Conservation (phyloP, 2,797 vertebrate genomes). For the Picus viridis region DNA sequence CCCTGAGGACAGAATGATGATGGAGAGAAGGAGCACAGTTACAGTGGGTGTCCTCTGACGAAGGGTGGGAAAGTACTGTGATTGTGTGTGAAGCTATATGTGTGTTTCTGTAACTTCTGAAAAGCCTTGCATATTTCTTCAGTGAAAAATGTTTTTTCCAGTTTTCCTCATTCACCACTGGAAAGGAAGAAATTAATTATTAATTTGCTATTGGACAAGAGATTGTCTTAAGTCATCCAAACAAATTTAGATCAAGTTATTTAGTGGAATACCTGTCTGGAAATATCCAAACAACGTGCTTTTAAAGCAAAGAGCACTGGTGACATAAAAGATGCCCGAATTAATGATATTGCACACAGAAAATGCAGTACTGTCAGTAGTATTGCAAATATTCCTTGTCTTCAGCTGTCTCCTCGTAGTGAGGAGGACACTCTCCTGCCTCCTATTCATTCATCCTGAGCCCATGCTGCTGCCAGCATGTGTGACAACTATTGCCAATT, state of each 20-base stretch:
- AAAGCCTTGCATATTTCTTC: not conserved
- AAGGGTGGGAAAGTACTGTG: not conserved
- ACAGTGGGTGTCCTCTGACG: not conserved
- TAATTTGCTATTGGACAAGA: not conserved
- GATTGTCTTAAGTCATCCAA: not conserved
- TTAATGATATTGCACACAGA: not conserved
- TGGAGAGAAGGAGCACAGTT: slow-evolving; percentile 4
- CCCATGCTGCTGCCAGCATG: not conserved
- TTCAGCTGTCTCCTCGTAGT: not conserved
- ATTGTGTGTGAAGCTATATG: not conserved
- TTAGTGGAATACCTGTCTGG: not conserved
- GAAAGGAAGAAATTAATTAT: not conserved
- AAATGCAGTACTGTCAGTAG: not conserved
- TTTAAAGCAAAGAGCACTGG: not conserved
- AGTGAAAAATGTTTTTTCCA: not conserved
- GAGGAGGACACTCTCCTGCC: not conserved
- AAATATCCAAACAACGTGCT: not conserved
- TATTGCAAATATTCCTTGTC: not conserved
- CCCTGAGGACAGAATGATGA: slow-evolving; percentile 25
- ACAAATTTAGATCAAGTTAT: not conserved
- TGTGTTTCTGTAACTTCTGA: not conserved
- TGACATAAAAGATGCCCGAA: not conserved
- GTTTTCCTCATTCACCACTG: not conserved
- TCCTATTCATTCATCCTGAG: not conserved
- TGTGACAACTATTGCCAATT: slow-evolving; percentile 38